Evolutionary conservation across 2,888 invertebrate genomes (phyloP), one percentile per base, ranked within the genome.

Genomic region (Seira musarum): DNA sequence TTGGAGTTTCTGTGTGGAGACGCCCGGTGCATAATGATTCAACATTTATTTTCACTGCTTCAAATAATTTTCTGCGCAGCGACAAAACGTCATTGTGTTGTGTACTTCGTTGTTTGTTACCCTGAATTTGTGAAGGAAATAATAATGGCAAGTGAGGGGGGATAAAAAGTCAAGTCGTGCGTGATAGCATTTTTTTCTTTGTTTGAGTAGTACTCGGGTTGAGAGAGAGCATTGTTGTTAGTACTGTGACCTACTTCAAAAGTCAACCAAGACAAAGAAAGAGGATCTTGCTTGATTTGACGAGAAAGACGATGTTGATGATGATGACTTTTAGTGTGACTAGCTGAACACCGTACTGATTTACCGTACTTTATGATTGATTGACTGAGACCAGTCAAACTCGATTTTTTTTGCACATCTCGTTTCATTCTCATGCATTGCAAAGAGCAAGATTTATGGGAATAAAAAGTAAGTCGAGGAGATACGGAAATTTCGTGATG

Each of bases 371-470:
- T 40, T 40, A 67, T 30, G 67, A 67, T 21, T 57, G 69, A 69
- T 57, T 69, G 69, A 69, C 49, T 71, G 30, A 67, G 73, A 79
- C 79, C 79, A 79, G 79, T 79, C 79, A 79, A 79, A 79, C 79
- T 79, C 73, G 79, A 79, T 73, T 79, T 73, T 73, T 72, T 78
- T 73, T 73, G 46, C 72, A 63, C 49, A 72, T 53, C 71, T 65
- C 66, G 49, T 65, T 65, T 30, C 13, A 8, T 8, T 40, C 6
- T 13, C 40, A 6, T 40, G 40, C 40, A 6, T 40, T 40, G 6
- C 13, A 40, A 40, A 40, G 13, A 40, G 13, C 13, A 40, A 8
- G 13, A 8, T 40, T 40, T 40, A 40, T 40, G 40, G 13, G 40
- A 40, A 40, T 8, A 40, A 40, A n/a, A n/a, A n/a, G n/a, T n/a